phyloP scores from a whole-genome alignment of 2,113 vertebrate species.

The Nerophis lumbriciformis region DNA sequence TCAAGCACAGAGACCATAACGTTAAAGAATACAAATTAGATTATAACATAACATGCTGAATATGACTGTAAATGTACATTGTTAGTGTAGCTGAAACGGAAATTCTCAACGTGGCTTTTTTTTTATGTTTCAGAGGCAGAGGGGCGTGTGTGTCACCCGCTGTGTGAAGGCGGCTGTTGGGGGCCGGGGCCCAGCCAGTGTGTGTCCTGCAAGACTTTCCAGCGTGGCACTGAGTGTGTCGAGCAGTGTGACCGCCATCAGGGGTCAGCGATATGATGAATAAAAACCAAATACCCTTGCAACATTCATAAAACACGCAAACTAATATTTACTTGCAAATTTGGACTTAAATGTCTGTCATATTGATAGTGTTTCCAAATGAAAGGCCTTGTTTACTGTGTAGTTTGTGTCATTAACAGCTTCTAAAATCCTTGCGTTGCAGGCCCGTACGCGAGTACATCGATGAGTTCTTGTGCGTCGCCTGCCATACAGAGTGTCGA shows the following conservation, averaged over 20 bases:
- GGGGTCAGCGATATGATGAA: constrained; percentile 71
- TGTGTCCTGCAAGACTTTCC: constrained; percentile 76
- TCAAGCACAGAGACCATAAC: too few relatives aligned
- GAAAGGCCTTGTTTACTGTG: not conserved
- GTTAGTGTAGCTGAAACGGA: too few relatives aligned
- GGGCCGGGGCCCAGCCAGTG: constrained; percentile 87
- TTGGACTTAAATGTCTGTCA: too few relatives aligned
- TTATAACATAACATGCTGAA: too few relatives aligned
- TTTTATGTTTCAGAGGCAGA: constrained; percentile 45
- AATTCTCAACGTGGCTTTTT: too few relatives aligned
- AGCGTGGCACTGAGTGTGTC: constrained; percentile 85
- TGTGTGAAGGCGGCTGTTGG: constrained; percentile 87
- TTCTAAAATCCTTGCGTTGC: constrained; percentile 22
- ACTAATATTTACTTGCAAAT: too few relatives aligned
- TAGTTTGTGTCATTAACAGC: not conserved
- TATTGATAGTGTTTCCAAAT: too few relatives aligned
- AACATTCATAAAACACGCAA: too few relatives aligned
- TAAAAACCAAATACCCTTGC: too few relatives aligned
- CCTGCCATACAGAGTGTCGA: constrained; percentile 85
- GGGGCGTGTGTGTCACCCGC: constrained; percentile 73
- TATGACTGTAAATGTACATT: too few relatives aligned
- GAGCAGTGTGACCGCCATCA: constrained; percentile 81
- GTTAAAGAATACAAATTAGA: too few relatives aligned
- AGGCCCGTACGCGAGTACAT: constrained; percentile 78
- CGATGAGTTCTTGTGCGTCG: constrained; percentile 73